phyloP scores from a whole-genome alignment of 2,888 invertebrate species.

The Drosophila hamatofila region DNA sequence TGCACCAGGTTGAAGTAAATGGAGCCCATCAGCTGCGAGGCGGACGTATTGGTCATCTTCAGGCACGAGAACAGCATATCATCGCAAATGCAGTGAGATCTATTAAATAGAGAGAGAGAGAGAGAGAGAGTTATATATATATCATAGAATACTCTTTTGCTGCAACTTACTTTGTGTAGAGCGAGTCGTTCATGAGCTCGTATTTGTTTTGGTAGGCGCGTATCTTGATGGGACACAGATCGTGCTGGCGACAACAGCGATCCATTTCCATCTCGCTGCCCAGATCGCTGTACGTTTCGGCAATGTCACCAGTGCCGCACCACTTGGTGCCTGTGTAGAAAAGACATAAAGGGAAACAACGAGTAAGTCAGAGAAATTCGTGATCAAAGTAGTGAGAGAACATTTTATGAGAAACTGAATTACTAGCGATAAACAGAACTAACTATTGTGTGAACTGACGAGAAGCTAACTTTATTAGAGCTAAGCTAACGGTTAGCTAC shows the following conservation, averaged over 20 bases:
- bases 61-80: slow-evolving; percentile 93
- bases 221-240: slow-evolving; percentile 94
- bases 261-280: slow-evolving; percentile 90
- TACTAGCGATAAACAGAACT: too few relatives aligned
- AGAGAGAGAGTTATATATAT: not conserved
- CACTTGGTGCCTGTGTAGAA: slow-evolving; percentile 92
- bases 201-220: slow-evolving; percentile 87
- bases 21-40: slow-evolving; percentile 91
- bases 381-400: not conserved
- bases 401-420: too few relatives aligned
- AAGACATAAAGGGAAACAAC: not conserved
- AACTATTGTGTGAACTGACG: not conserved
- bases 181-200: slow-evolving; percentile 92
- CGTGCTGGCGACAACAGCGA: slow-evolving; percentile 95
- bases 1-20: slow-evolving; percentile 94
- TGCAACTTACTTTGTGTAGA: slow-evolving; percentile 91
- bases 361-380: not conserved
- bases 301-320: slow-evolving; percentile 96
- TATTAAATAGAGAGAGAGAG: slow-evolving; percentile 61
- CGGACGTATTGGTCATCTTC: slow-evolving; percentile 90
- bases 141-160: not conserved
- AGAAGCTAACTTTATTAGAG: not conserved
- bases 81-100: slow-evolving; percentile 95
- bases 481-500: not conserved
- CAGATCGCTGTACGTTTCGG: slow-evolving; percentile 92